A percentile compares a stretch with the other conserved stretches of the same genome.
Evolutionary conservation across 2,888 invertebrate species (phyloP).

Genomic region (Leucophora obtusa): DNA sequence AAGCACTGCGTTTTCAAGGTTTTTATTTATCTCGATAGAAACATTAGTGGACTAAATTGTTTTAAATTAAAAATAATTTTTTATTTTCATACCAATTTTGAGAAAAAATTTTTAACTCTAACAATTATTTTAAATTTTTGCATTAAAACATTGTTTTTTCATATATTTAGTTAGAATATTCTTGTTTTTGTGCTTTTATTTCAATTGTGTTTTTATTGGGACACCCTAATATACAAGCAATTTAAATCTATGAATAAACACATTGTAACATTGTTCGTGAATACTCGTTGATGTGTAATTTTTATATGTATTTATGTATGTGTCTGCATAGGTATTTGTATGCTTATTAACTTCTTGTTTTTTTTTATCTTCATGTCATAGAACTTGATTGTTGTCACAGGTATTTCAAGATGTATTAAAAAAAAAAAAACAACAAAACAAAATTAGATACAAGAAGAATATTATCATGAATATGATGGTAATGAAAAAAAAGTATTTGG

Average conservation of each 20-base stretch:
- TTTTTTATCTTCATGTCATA: constrained; percentile 12
- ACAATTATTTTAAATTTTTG: no score
- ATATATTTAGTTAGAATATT: no score
- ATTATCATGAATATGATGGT: background rate
- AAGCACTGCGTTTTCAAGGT: no score
- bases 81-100: no score
- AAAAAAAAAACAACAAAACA: background rate
- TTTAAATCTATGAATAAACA: constrained; percentile 38
- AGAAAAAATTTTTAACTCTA: no score
- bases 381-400: constrained; percentile 34
- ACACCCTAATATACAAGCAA: constrained; percentile 3
- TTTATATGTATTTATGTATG: constrained; percentile 1
- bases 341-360: constrained; percentile 21
- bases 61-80: no score
- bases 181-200: no score
- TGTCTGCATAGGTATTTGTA: constrained; percentile 15
- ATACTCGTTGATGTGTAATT: background rate
- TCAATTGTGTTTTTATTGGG: no score
- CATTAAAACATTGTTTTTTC: no score
- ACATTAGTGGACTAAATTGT: no score
- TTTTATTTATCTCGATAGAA: no score
- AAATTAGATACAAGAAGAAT: constrained; percentile 1
- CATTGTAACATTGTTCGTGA: background rate
- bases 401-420: constrained; percentile 21
- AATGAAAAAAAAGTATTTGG: background rate